phyloP scores from a whole-genome alignment of 1,140 invertebrate species.

The Procambarus virginalis region DNA sequence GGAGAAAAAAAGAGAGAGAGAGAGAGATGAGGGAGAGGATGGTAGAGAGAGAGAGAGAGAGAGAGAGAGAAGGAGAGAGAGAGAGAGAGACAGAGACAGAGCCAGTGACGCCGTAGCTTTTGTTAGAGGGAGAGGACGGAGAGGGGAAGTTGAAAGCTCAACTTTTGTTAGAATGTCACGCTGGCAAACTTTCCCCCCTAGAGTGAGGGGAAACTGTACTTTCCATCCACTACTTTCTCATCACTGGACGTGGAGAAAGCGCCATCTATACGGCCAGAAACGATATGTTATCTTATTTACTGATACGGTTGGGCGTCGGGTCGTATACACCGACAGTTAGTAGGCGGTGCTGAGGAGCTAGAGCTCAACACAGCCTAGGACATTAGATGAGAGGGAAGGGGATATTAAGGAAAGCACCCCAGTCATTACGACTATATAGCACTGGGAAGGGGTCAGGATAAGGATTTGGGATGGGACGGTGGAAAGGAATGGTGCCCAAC shows the following conservation, averaged over 20 bases:
- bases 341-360: too few relatives aligned
- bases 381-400: too few relatives aligned
- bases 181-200: background rate
- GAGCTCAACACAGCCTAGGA: too few relatives aligned
- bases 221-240: background rate
- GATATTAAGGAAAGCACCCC: too few relatives aligned
- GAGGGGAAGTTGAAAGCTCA: background rate
- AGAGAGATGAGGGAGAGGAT: background rate
- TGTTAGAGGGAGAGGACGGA: constrained; percentile 1
- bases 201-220: background rate
- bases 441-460: too few relatives aligned
- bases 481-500: too few relatives aligned
- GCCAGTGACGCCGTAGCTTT: background rate
- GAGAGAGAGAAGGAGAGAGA: constrained; percentile 7
- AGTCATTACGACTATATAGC: too few relatives aligned
- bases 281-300: too few relatives aligned
- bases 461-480: too few relatives aligned
- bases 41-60: background rate
- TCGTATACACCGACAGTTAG: too few relatives aligned
- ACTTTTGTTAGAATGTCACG: constrained; percentile 25
- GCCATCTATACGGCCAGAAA: background rate
- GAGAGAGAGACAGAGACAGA: constrained; percentile 1
- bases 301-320: too few relatives aligned
- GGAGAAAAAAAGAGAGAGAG: background rate
- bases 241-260: background rate